These are phyloP conservation scores for Adoxophyes honmai DNA, from an alignment of 1,140 invertebrate genomes.

Conservation along the genomic window DNA sequence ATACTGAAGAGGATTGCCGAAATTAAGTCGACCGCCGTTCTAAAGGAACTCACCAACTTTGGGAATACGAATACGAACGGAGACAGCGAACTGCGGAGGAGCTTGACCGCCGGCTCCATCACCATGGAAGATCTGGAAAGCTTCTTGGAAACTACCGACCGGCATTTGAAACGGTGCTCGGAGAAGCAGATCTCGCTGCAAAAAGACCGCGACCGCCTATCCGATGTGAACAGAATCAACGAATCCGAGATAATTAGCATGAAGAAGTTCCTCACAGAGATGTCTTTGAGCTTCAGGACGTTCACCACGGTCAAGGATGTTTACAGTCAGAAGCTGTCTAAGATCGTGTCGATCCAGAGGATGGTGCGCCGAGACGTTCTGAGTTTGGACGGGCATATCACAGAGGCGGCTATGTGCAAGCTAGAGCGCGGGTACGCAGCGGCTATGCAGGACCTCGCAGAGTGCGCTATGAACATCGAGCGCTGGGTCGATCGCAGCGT, in stretches of 20 bases:
- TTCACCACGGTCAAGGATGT: slow-evolving; percentile 59
- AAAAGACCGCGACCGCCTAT: slow-evolving; percentile 59
- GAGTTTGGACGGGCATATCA: slow-evolving; percentile 46
- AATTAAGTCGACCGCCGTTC: slow-evolving; percentile 58
- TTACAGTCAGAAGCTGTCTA: slow-evolving; percentile 57
- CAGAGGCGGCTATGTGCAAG: slow-evolving; percentile 45
- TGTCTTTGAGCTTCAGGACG: slow-evolving; percentile 55
- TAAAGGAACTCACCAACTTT: slow-evolving; percentile 66
- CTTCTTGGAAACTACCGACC: slow-evolving; percentile 65
- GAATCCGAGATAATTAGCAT: slow-evolving; percentile 62
- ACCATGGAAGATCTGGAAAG: slow-evolving; percentile 69
- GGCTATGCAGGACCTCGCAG: slow-evolving; percentile 58
- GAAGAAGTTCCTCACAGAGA: slow-evolving; percentile 62
- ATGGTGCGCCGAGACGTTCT: slow-evolving; percentile 59
- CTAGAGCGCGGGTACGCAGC: slow-evolving; percentile 55
- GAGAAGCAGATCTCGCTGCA: slow-evolving; percentile 58
- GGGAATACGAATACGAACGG: slow-evolving; percentile 41
- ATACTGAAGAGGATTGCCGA: slow-evolving; percentile 65
- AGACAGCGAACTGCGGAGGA: slow-evolving; percentile 49
- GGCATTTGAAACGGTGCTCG: slow-evolving; percentile 50
- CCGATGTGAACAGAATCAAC: slow-evolving; percentile 58
- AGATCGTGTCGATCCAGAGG: slow-evolving; percentile 53
- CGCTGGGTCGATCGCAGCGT: slow-evolving; percentile 58
- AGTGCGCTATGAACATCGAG: slow-evolving; percentile 54
- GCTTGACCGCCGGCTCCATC: slow-evolving; percentile 48